phyloP scores from a whole-genome alignment of 2,888 invertebrate genomes.

The Eupithecia subfuscata region DNA sequence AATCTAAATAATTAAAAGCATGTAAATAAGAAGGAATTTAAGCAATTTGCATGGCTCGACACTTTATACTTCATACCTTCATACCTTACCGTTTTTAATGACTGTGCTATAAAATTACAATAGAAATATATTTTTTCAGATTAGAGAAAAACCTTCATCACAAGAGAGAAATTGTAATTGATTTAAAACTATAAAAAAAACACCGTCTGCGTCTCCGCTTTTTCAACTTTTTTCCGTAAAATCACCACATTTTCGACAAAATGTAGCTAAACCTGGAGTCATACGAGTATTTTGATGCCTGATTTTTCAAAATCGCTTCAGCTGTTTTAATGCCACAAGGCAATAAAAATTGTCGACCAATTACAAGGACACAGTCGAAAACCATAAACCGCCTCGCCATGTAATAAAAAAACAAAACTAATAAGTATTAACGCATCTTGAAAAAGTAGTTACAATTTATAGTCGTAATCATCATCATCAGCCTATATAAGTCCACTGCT shows the following conservation, averaged over 20 bases:
- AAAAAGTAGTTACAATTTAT: not conserved
- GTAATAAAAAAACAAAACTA: not conserved
- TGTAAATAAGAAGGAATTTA: not conserved
- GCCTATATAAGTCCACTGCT: no score
- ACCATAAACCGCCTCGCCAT: not conserved
- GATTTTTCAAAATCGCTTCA: not conserved
- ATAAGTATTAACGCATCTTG: no score
- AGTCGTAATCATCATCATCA: no score
- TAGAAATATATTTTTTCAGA: not conserved
- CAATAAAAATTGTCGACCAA: not conserved
- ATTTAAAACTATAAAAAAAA: no score
- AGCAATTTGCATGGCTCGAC: not conserved
- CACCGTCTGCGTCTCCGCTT: no score
- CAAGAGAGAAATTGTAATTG: not conserved
- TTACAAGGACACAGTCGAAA: not conserved
- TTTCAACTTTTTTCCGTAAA: no score
- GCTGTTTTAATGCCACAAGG: not conserved
- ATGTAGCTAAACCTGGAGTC: not conserved
- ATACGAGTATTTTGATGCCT: not conserved
- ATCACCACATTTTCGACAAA: no score
- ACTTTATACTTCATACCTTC: not conserved
- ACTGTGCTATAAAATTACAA: not conserved
- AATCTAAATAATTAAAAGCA: constrained; percentile 4
- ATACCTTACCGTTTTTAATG: not conserved
- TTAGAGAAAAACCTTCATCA: not conserved